These are phyloP conservation scores for Polydrusus cervinus DNA, from an alignment of 2,888 invertebrate genomes.

Conservation along the genomic window DNA sequence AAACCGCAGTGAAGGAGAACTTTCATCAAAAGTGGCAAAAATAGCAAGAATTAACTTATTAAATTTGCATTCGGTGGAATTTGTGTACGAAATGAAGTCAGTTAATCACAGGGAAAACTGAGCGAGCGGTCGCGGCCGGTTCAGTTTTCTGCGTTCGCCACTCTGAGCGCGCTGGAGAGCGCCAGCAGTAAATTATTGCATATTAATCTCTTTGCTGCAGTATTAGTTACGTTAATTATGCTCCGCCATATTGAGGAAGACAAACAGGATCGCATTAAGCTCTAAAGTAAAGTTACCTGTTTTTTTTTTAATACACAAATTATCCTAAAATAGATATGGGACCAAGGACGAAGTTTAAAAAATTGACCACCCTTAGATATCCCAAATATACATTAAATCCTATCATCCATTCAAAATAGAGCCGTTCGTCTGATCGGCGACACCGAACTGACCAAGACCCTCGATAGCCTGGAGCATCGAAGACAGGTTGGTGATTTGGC, in stretches of 20 bases:
- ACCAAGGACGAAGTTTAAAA: too few species aligned
- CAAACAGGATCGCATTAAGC: slow-evolving; percentile 55
- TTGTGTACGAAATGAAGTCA: slow-evolving; percentile 71
- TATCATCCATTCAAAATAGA: too few species aligned
- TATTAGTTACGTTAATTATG: slow-evolving; percentile 72
- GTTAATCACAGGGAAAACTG: slow-evolving; percentile 69
- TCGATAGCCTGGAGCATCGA: too few species aligned
- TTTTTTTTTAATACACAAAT: slow-evolving; percentile 3
- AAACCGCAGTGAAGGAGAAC: slow-evolving; percentile 24
- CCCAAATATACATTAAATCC: too few species aligned
- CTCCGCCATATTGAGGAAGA: slow-evolving; percentile 69
- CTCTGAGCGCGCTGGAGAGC: slow-evolving; percentile 60
- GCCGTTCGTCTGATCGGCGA: too few species aligned
- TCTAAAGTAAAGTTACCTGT: not conserved
- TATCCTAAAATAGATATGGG: too few species aligned
- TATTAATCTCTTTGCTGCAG: slow-evolving; percentile 72
- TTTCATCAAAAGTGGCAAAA: slow-evolving; percentile 45
- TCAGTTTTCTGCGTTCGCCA: slow-evolving; percentile 70
- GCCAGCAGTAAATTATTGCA: slow-evolving; percentile 72
- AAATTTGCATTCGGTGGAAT: slow-evolving; percentile 72
- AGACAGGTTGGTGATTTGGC: too few species aligned
- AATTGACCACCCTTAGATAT: too few species aligned
- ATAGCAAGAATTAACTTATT: slow-evolving; percentile 65
- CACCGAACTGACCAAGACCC: too few species aligned
- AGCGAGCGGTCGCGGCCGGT: slow-evolving; percentile 65